Evolutionary conservation across 2,888 invertebrate species (phyloP).

Genomic region (Xestia ashworthii): DNA sequence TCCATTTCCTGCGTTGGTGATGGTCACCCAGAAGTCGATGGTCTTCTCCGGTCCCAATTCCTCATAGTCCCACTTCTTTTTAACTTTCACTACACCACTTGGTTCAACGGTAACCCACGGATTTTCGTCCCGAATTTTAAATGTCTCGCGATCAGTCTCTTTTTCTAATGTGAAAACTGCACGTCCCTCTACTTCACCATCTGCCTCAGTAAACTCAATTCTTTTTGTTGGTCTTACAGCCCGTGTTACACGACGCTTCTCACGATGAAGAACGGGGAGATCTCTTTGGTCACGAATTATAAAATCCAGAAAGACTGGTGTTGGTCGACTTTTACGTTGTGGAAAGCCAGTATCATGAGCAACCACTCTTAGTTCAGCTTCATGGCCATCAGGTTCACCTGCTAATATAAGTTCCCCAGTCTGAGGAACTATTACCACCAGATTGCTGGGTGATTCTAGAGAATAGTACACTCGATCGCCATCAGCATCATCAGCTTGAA

Average conservation of each 20-base stretch:
- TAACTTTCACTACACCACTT: conserved; percentile 97
- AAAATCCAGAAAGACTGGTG: conserved; percentile 95
- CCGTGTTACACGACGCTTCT: conserved; percentile 95
- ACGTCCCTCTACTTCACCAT: conserved; percentile 96
- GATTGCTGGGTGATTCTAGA: conserved; percentile 94
- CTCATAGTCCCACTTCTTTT: conserved; percentile 99
- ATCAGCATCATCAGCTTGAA: conserved; percentile 96
- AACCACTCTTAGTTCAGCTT: conserved; percentile 93
- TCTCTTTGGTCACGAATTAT: conserved; percentile 90
- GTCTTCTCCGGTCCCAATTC: conserved; percentile 98
- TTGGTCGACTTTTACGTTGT: conserved; percentile 93
- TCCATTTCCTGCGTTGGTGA: conserved; percentile 96
- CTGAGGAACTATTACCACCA: conserved; percentile 97
- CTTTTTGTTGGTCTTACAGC: conserved; percentile 98
- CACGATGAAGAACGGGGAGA: conserved; percentile 92
- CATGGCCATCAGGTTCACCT: conserved; percentile 93
- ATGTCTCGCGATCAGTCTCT: conserved; percentile 97
- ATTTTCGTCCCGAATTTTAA: conserved; percentile 98
- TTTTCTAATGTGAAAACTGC: conserved; percentile 97
- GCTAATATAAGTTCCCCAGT: conserved; percentile 97
- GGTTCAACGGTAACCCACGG: conserved; percentile 98
- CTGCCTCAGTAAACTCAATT: conserved; percentile 97
- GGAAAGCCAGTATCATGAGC: conserved; percentile 96
- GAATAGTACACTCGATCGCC: conserved; percentile 98
- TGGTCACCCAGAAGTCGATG: conserved; percentile 98